Evolutionary conservation across 2,888 invertebrate species (phyloP).

Genomic region (Trichopria drosophilae): DNA sequence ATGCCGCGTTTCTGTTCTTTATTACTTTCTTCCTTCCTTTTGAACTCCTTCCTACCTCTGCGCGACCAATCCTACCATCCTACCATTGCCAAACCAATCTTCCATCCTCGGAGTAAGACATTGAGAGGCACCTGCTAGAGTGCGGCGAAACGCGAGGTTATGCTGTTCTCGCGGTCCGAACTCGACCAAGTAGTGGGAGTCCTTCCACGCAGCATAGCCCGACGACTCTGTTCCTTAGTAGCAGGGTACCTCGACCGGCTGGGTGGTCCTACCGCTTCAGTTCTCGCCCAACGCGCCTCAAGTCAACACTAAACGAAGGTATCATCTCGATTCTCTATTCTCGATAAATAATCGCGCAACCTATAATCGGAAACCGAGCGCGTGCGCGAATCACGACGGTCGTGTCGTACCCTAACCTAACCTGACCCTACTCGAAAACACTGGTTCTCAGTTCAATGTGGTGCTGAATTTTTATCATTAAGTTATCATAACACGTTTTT

Average conservation of each 20-base stretch:
- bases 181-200: constrained; percentile 53
- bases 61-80: constrained; percentile 15
- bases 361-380: neutral
- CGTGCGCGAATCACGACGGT: constrained; percentile 8
- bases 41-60: no score
- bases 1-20: no score
- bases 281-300: constrained; percentile 58
- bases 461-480: no score
- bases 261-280: constrained; percentile 59
- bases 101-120: constrained; percentile 57
- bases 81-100: constrained; percentile 49
- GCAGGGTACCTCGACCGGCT: constrained; percentile 52
- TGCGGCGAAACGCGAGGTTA: constrained; percentile 51
- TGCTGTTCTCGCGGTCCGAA: constrained; percentile 38
- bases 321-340: neutral
- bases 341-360: neutral
- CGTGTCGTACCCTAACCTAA: no score
- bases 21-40: no score
- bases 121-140: constrained; percentile 57
- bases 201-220: constrained; percentile 35
- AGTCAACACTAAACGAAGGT: constrained; percentile 48
- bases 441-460: no score
- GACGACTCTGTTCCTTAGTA: constrained; percentile 35
- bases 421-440: no score
- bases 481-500: no score